These are phyloP conservation scores for Salvelinus sp. DNA, from an alignment of 2,113 vertebrate genomes.

Conservation along the genomic window DNA sequence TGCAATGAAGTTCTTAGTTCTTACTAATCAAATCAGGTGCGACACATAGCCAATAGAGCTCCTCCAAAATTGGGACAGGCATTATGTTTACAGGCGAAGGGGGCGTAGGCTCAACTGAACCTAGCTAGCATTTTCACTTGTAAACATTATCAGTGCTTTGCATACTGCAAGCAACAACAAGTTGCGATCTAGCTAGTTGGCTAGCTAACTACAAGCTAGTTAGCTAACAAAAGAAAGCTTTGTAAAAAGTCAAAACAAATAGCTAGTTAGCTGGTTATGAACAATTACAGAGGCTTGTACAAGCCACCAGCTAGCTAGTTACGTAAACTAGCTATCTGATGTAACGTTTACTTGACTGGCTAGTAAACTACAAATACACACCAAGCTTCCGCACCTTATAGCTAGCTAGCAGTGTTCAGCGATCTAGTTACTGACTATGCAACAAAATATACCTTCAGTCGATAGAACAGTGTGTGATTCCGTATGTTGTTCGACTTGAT, in stretches of 20 bases:
- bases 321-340: background rate
- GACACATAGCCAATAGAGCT: background rate
- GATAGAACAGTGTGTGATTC: background rate
- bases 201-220: background rate
- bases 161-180: no score
- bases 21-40: background rate
- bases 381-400: background rate
- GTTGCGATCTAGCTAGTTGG: background rate
- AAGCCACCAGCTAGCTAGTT: background rate
- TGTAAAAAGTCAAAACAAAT: background rate
- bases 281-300: background rate
- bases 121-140: conserved; percentile 26
- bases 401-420: background rate
- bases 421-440: no score
- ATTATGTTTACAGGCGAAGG: background rate
- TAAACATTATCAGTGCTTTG: conserved; percentile 38
- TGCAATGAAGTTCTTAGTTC: no score
- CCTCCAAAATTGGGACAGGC: background rate
- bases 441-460: conserved; percentile 51
- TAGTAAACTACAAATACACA: background rate
- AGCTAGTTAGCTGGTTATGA: background rate
- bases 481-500: conserved; percentile 26
- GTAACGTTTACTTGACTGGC: background rate
- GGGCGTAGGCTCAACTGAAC: conserved; percentile 32
- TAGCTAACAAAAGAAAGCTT: background rate